Percentiles rank a stretch among this genome's conserved stretches.
Conservation (phyloP, 2,797 vertebrate genomes). For the Syngnathus acus region DNA sequence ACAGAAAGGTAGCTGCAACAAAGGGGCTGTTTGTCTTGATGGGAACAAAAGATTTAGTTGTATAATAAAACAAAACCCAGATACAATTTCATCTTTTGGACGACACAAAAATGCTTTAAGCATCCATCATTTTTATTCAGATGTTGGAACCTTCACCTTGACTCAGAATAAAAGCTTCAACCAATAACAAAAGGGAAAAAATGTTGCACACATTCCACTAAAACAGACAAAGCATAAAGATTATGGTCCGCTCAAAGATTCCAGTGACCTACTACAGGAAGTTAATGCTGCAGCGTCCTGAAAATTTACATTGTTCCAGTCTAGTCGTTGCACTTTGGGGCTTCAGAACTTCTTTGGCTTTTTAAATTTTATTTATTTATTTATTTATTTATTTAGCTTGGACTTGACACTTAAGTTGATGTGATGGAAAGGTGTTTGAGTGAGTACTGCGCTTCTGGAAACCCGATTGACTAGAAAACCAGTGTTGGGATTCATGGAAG, state of each 20-base stretch:
- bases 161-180: not conserved
- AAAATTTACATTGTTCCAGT: not conserved
- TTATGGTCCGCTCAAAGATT: not conserved
- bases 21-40: not conserved
- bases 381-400: not conserved
- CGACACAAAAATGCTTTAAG: not conserved
- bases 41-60: conserved; percentile 4
- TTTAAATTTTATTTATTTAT: not conserved
- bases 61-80: not conserved
- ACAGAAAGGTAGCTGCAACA: not conserved
- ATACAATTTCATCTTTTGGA: not conserved
- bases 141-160: conserved; percentile 4
- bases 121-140: conserved; percentile 5
- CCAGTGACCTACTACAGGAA: not conserved
- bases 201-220: not conserved
- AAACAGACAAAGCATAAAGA: conserved; percentile 2
- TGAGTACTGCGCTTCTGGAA: not conserved
- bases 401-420: not conserved
- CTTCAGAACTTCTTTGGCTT: not conserved
- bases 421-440: not conserved
- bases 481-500: not conserved
- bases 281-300: not conserved
- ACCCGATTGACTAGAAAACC: not conserved
- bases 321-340: not conserved
- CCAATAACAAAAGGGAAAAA: not conserved